Evolutionary conservation across 2,888 invertebrate genomes (phyloP), one percentile per base, ranked within the genome.

Genomic region (Cyclophora albipunctata): DNA sequence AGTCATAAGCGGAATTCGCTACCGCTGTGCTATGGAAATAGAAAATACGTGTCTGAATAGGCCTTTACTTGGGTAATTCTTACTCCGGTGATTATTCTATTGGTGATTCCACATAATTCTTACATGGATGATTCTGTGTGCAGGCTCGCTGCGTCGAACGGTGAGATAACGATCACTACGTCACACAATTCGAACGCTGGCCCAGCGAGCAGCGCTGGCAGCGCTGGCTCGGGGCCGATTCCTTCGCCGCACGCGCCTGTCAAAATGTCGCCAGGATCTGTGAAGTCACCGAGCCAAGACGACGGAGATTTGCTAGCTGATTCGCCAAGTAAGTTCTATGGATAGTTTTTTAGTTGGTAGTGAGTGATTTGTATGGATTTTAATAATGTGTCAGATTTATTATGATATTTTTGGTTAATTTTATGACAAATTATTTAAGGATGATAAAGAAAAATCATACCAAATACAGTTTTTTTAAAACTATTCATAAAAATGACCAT

Each of bases 141-240:
- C 81, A 92, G 94, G 90, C 90, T 94, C 64, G 91, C 93, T 57
- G 90, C 94, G 57, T 92, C 92, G 62, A 95, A 95, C 72, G 94
- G 95, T 40, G 95, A 96, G 85, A 91, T 95, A 60, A 95, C 94
- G 52, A 95, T 95, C 70, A 94, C 94, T 55, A 94, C 95, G 64
- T 93, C 94, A 42, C 91, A 93, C 68, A 92, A 90, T 66, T 69
- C 81, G 34, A 81, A 80, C 35, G 82, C 71, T 45, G 78, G 78
- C 0, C 84, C 94, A 57, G 82, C 79, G 34, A 85, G 85, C 75
- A 83, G 84, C 58, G 82, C 83, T 3, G 85, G 84, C 52, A 83
- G 83, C 60, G 84, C 79, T 41, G 75, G 78, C 48, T 84, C 85
- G 45, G 90, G 85, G 2, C 78, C 89, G 49, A 78, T 81, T 54